These are phyloP conservation scores for Clivina fossor DNA, from an alignment of 2,888 invertebrate species.

Conservation along the genomic window DNA sequence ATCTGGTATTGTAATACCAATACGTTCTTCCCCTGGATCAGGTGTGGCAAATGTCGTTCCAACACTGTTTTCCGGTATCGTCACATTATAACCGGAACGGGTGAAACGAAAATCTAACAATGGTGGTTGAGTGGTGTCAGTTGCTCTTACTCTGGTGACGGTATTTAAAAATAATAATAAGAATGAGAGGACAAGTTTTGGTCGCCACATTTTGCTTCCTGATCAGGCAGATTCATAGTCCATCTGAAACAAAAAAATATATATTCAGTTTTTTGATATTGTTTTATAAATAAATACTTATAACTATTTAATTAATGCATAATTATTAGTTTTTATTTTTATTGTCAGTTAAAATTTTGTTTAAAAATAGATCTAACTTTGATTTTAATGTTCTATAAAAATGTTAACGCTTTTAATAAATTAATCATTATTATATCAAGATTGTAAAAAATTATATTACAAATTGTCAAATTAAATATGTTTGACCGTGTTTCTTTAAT, in stretches of 20 bases:
- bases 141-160: conserved; percentile 9
- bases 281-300: too few species aligned
- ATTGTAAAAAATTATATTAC: too few species aligned
- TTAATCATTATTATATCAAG: too few species aligned
- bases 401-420: too few species aligned
- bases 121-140: conserved; percentile 5
- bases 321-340: too few species aligned
- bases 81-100: conserved; percentile 77
- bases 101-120: conserved; percentile 67
- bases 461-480: too few species aligned
- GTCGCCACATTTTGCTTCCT: conserved; percentile 24
- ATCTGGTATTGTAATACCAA: conserved; percentile 69
- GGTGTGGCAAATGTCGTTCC: conserved; percentile 83
- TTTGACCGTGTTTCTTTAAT: too few species aligned
- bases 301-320: too few species aligned
- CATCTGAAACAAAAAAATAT: conserved; percentile 24
- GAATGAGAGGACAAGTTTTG: conserved; percentile 1
- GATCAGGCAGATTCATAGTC: conserved; percentile 24
- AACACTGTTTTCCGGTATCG: conserved; percentile 89
- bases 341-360: too few species aligned
- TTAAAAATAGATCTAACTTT: too few species aligned
- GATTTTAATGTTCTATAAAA: too few species aligned
- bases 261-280: too few species aligned
- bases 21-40: conserved; percentile 69
- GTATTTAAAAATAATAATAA: conserved; percentile 10